Percentiles rank a stretch among this genome's conserved stretches.
Conservation (phyloP, 2,797 vertebrate genomes). For the Cyprinella venusta region DNA sequence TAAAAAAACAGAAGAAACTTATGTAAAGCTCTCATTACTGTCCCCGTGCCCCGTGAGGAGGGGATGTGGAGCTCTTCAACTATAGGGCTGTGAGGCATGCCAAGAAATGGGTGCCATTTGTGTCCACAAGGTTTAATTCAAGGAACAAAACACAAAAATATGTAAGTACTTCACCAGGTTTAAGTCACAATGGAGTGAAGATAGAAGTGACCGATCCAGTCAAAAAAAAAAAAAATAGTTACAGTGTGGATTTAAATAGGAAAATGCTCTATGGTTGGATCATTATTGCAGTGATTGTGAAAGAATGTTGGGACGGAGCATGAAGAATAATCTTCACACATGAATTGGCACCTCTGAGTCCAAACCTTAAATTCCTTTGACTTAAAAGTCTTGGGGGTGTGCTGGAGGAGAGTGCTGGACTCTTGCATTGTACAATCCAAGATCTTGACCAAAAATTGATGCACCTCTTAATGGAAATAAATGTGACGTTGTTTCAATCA, state of each 20-base stretch:
- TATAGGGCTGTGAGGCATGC: constrained; percentile 41
- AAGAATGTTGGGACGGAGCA: too few species aligned
- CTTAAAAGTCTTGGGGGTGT: too few species aligned
- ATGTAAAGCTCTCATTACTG: constrained; percentile 65
- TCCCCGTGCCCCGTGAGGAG: constrained; percentile 61
- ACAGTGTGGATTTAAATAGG: too few species aligned
- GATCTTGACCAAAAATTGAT: too few species aligned
- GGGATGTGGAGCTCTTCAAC: constrained; percentile 64
- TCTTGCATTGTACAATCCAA: too few species aligned
- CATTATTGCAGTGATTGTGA: too few species aligned
- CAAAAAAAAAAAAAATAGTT: neutral
- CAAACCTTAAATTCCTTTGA: too few species aligned
- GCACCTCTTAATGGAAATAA: neutral
- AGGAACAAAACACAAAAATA: neutral
- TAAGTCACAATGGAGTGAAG: neutral
- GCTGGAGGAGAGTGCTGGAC: too few species aligned
- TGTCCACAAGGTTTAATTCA: neutral
- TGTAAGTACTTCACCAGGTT: neutral
- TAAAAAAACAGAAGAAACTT: constrained; percentile 50
- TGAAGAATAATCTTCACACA: too few species aligned
- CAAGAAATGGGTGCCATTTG: neutral
- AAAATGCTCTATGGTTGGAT: too few species aligned
- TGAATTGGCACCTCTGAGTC: too few species aligned
- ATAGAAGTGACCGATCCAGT: neutral
- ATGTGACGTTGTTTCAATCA: too few species aligned